Evolutionary conservation across 2,888 invertebrate genomes (phyloP), one percentile per base, ranked within the genome.

Genomic region (Ctenicera cuprea): DNA sequence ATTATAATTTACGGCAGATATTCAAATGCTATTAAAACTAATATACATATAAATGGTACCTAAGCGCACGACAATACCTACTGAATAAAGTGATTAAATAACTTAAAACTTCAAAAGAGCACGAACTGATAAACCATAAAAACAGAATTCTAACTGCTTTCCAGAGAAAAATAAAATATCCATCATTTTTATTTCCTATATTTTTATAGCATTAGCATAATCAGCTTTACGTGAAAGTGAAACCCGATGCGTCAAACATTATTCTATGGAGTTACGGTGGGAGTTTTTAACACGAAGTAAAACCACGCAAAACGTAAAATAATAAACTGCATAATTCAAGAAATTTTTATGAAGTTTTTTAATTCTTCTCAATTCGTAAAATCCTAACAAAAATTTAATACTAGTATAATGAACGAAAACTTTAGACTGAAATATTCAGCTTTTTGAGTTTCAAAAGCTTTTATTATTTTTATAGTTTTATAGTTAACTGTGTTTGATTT

Each of bases 121-220:
- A 43, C 43, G n/a, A 8, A 3, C 43, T 14, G 43, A 3, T 12
- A 16, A 3, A 8, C 14, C 16, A 4, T 43, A 14, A 43, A 43
- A 43, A 12, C 43, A 43, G 43, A 43, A n/a, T 14, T 14, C 43
- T 16, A 43, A 43, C 43, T 14, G 43, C 43, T n/a, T 16, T 50
- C 50, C 20, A 9, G 18, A 37, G 14, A 67, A 54, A 67, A 57
- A 67, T 41, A 57, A 57, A 43, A 67, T 38, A 67, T 67, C 54
- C 66, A 38, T 67, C 57, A 67, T 18, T 67, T 67, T 67, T 67
- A 67, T 67, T 57, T 67, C 54, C 41, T 54, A 43, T 43, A 57
- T 54, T 57, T 67, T 38, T 14, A 57, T 57, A 57, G 41, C 54
- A 67, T 67, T 57, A 57, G 66, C 57, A 67, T 67, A 67, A 67